Evolutionary conservation across 2,113 vertebrate species (phyloP), one percentile per base, ranked within the genome.

Genomic region (Oplegnathus fasciatus): DNA sequence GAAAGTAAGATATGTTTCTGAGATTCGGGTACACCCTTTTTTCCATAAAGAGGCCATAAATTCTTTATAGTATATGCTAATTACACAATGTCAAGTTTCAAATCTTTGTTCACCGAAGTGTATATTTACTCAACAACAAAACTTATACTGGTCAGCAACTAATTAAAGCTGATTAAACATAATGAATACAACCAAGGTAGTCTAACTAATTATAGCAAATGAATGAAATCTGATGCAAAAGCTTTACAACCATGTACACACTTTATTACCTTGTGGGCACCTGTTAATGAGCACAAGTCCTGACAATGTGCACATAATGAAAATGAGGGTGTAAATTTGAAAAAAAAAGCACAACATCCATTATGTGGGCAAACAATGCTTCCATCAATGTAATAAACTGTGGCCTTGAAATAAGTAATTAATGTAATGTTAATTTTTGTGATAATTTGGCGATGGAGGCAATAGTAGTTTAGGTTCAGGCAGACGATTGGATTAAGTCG

Each of bases 401-500:
- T 30, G 14, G 18, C 30, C 61, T 48, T 77, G 15, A 30, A 75
- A 32, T 80, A n/a, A 68, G 72, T 24, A 13, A 34, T 60, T 22
- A 13, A 65, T 50, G 22, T 26, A 4, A 69, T 61, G 55, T 55
- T 71, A 9, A 75, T 65, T 64, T 81, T 40, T 32, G 14, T 42
- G 28, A 22, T 78, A 28, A 48, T 52, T 78, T 48, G 11, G 30
- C 18, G 8, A 55, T 40, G 22, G 66, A 10, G 60, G 71, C 34
- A n/a, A 8, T 10, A 5, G 66, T 66, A 74, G 11, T 48, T 40
- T 32, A 7, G 44, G 70, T 10, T 46, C 11, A 61, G 65, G 44
- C 75, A n/a, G 26, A 66, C 74, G 61, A 61, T 57, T 87, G 75
- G 72, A 79, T 88, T 77, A 80, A 34, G n/a, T 69, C n/a, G 37